Evolutionary conservation across 2,888 invertebrate genomes (phyloP).

Genomic region (Hydrotaea cyrtoneurina): DNA sequence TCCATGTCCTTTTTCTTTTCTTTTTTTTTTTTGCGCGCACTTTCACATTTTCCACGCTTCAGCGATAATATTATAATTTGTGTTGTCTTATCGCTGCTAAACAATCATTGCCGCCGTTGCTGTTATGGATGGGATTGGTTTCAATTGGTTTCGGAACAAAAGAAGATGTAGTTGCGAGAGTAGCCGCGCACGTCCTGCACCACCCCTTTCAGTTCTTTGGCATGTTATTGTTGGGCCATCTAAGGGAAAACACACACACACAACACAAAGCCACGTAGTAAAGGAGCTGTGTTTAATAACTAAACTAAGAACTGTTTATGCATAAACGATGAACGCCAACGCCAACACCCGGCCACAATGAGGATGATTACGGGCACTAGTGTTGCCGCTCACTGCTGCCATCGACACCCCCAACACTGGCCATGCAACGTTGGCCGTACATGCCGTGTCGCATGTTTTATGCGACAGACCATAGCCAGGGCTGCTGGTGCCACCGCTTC

Average conservation of each 20-base stretch:
- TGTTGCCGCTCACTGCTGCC: not conserved
- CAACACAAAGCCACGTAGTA: not conserved
- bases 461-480: not conserved
- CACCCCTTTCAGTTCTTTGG: slow-evolving; percentile 37
- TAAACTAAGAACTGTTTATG: slow-evolving; percentile 53
- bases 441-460: not conserved
- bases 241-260: no score
- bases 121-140: not conserved
- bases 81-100: slow-evolving; percentile 59
- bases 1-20: no score
- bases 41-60: slow-evolving; percentile 46
- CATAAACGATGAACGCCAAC: slow-evolving; percentile 36
- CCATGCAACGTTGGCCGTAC: not conserved
- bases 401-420: not conserved
- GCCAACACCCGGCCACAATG: slow-evolving; percentile 15
- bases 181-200: slow-evolving; percentile 52
- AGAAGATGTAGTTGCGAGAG: not conserved
- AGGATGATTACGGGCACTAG: not conserved
- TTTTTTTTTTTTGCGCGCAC: no score
- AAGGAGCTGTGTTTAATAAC: slow-evolving; percentile 48
- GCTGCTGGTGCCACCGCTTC: not conserved
- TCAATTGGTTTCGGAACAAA: slow-evolving; percentile 20
- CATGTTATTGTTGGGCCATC: not conserved
- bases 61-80: slow-evolving; percentile 61
- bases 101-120: slow-evolving; percentile 51